These are phyloP conservation scores for Metridium senile DNA, from an alignment of 92 coral and sea anemone species.

Conservation along the genomic window DNA sequence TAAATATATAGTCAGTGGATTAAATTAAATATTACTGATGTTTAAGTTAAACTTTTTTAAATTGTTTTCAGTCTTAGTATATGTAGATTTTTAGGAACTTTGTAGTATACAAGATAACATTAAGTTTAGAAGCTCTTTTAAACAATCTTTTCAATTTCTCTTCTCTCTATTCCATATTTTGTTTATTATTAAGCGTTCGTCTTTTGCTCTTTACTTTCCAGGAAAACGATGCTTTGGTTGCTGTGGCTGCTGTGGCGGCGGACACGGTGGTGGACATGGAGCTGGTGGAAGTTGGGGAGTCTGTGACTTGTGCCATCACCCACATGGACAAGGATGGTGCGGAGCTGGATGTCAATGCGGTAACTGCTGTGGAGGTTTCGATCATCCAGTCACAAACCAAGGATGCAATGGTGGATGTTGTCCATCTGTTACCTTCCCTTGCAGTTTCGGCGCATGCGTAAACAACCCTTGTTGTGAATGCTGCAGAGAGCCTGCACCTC, in stretches of 20 bases:
- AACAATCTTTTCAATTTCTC: background rate
- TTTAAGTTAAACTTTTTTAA: no score
- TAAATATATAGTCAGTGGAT: no score
- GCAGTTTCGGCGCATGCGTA: constrained; percentile 67
- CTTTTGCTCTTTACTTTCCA: constrained; percentile 1
- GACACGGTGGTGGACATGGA: constrained; percentile 44
- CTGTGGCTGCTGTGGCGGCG: background rate
- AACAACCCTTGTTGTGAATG: constrained; percentile 74
- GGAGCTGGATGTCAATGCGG: constrained; percentile 57
- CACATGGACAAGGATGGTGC: constrained; percentile 57
- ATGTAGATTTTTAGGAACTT: no score
- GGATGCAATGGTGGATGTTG: constrained; percentile 61
- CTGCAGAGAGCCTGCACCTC: constrained; percentile 64
- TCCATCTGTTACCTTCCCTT: constrained; percentile 65
- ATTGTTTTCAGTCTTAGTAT: no score
- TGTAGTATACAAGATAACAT: no score
- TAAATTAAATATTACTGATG: no score
- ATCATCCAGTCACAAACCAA: constrained; percentile 38
- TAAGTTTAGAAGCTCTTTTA: no score
- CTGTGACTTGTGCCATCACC: constrained; percentile 55
- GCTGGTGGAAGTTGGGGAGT: constrained; percentile 53
- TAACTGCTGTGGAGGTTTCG: constrained; percentile 55
- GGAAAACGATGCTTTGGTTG: constrained; percentile 29
- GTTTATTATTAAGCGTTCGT: no score
- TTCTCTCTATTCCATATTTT: no score